Evolutionary conservation across 2,888 invertebrate genomes (phyloP), one percentile per base, ranked within the genome.

Genomic region (Euphydryas editha): DNA sequence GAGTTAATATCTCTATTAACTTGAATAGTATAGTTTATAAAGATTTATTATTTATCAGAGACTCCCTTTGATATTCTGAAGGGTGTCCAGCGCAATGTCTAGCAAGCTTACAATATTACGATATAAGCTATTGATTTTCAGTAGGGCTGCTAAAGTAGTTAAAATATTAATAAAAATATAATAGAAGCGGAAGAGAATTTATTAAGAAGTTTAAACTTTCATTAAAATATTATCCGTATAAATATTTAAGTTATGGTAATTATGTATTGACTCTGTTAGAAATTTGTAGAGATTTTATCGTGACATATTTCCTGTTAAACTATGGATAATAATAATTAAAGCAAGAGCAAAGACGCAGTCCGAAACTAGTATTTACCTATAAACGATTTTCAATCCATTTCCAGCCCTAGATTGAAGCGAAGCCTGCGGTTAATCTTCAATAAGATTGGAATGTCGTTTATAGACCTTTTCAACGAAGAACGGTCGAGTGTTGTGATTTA

Each of bases 381-480:
- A 8, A 13, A 39, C 10, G 1, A 18, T 49, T 20, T 39, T 39
- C 18, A 20, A 49, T 58, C 37, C 36, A 10, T 46, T 30, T 13
- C 8, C 24, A 62, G 30, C 56, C 49, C 47, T 56, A 46, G 59
- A 39, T 59, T 6, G 4, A 47, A 59, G 42, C 30, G 21, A 54
- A 51, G 57, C 42, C 57, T 63, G 59, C 47, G 55, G 55, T 59
- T 62, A 62, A 46, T 56, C 59, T 67, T 49, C 56, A 54, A 67
- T 62, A 59, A 47, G 24, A 62, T 17, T 59, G 17, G 46, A 47
- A 56, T 63, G 42, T 59, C 49, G 55, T 59, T 59, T 62, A 51
- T 20, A 49, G 47, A 59, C 39, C 36, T 59, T 59, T 63, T 55
- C 58, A 59, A 30, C 42, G 24, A 55, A 56, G 49, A 65, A 49